These are phyloP conservation scores for Zenarchopterus dispar DNA, from an alignment of 2,797 vertebrate species.

Conservation along the genomic window DNA sequence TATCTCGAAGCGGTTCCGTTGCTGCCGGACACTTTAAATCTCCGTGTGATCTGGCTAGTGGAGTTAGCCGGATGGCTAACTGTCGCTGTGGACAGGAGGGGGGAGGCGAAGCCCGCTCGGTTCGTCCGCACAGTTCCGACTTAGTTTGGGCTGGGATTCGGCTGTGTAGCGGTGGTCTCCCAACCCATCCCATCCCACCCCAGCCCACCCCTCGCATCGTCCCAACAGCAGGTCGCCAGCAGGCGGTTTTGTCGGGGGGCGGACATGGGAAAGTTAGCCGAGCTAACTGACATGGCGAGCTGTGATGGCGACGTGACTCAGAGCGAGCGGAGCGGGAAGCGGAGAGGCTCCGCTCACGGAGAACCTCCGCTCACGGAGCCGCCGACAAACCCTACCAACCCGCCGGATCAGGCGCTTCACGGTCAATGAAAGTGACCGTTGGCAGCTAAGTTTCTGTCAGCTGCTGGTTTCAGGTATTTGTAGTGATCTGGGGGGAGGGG, in stretches of 20 bases:
- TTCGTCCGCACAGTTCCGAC: not conserved
- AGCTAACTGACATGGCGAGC: conserved; percentile 83
- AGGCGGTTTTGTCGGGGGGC: not conserved
- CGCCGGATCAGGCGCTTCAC: not conserved
- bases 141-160: not conserved
- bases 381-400: not conserved
- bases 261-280: conserved; percentile 55
- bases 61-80: conserved; percentile 64
- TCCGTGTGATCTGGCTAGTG: conserved; percentile 60
- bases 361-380: conserved; percentile 6
- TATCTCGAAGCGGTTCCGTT: conserved; percentile 2
- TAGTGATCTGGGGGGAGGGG: conserved; percentile 43
- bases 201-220: too few species aligned
- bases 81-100: conserved; percentile 53
- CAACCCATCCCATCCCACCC: not conserved
- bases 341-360: conserved; percentile 34
- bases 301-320: conserved; percentile 94
- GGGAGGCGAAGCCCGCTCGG: conserved; percentile 23
- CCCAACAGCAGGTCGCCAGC: conserved; percentile 6
- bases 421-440: conserved; percentile 6
- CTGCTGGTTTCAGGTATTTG: conserved; percentile 58
- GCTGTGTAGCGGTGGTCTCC: not conserved
- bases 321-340: conserved; percentile 85
- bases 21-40: conserved; percentile 70
- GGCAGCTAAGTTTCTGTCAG: conserved; percentile 16